These are phyloP conservation scores for Sialia sialis DNA, from an alignment of 2,113 vertebrate genomes.

Conservation along the genomic window DNA sequence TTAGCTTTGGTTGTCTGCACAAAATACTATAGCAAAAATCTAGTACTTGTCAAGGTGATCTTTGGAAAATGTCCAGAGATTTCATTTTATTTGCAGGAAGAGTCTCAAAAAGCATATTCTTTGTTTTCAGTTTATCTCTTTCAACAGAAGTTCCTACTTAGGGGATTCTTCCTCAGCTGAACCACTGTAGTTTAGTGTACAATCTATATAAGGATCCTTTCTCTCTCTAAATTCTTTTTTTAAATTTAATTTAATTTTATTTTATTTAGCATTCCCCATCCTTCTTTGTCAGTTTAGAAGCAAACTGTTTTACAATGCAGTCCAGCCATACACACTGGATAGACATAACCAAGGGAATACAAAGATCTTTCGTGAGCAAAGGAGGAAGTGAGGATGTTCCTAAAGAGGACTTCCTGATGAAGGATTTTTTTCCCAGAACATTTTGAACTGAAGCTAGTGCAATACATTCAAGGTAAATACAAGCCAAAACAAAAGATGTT, in stretches of 20 bases:
- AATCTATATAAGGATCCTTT: neutral
- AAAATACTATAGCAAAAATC: neutral
- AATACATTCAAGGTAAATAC: neutral
- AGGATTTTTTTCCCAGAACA: neutral
- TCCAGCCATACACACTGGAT: neutral
- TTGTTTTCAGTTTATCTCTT: neutral
- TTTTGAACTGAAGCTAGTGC: neutral
- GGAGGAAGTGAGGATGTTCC: neutral
- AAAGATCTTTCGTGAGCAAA: neutral
- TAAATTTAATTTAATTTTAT: too few relatives aligned
- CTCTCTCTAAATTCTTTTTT: neutral
- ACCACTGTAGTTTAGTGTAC: neutral
- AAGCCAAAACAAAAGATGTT: neutral
- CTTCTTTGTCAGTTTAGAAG: neutral
- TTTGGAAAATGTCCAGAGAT: neutral
- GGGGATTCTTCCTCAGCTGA: neutral
- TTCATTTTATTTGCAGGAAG: neutral
- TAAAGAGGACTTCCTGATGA: neutral
- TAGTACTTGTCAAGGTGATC: neutral
- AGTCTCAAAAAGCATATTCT: neutral
- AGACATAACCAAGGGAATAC: neutral
- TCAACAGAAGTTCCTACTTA: neutral
- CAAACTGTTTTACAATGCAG: neutral
- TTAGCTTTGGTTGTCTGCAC: neutral
- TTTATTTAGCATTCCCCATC: too few relatives aligned